Conservation (phyloP, 2,888 invertebrate genomes). For the Tenthredo scrophulariae region DNA sequence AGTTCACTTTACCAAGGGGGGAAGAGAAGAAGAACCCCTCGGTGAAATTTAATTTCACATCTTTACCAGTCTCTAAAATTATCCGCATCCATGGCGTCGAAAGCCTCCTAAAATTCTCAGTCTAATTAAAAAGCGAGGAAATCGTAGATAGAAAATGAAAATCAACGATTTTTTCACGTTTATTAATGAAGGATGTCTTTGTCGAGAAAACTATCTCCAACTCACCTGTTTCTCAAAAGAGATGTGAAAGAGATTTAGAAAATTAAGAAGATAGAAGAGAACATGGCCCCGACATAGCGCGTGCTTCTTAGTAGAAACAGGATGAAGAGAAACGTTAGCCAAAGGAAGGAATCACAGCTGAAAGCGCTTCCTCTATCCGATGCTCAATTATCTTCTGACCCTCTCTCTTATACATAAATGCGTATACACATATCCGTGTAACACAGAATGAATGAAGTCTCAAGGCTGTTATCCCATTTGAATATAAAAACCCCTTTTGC, state of each 20-base stretch:
- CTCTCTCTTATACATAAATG: conserved; percentile 21
- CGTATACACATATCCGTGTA: background rate
- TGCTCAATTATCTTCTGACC: conserved; percentile 53
- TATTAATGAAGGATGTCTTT: background rate
- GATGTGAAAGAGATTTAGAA: background rate
- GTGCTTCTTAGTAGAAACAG: conserved; percentile 58
- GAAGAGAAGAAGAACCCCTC: background rate
- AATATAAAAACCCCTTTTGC: conserved; percentile 19
- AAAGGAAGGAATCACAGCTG: conserved; percentile 69
- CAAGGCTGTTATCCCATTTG: conserved; percentile 22
- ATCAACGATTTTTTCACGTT: background rate
- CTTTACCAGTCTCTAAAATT: background rate
- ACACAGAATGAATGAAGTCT: conserved; percentile 31
- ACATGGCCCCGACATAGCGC: conserved; percentile 49
- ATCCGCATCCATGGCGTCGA: background rate
- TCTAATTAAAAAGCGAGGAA: background rate
- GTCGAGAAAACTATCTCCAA: background rate
- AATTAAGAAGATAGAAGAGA: background rate
- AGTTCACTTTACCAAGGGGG: background rate
- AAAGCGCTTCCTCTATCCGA: conserved; percentile 62
- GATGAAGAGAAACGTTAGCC: conserved; percentile 66
- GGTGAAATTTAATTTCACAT: conserved; percentile 9
- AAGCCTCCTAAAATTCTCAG: background rate
- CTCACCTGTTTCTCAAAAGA: conserved; percentile 37
- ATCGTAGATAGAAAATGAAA: background rate